These are phyloP conservation scores for Lytechinus variegatus DNA, from an alignment of 35 echinoderm and acorn worm species.

Conservation along the genomic window DNA sequence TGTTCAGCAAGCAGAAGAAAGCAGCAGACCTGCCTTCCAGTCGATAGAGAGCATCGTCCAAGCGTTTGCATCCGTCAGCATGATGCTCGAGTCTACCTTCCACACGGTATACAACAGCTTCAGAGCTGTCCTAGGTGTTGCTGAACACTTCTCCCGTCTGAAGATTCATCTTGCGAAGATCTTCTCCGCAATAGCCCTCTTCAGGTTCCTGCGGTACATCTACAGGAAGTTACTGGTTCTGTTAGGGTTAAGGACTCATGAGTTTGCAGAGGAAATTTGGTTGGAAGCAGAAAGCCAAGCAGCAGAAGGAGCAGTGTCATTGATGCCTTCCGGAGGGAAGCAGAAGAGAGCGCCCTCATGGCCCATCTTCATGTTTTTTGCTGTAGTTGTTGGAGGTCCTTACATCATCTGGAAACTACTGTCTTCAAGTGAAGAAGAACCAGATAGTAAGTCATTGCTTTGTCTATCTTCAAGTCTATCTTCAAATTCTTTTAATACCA, in stretches of 20 bases:
- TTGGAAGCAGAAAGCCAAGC: conserved; percentile 66
- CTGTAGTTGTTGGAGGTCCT: conserved; percentile 90
- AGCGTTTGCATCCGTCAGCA: conserved; percentile 94
- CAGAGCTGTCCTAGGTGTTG: conserved; percentile 88
- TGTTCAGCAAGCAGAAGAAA: conserved; percentile 91
- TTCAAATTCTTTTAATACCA: no score
- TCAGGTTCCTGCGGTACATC: conserved; percentile 81
- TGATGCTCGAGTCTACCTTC: conserved; percentile 98
- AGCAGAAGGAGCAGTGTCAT: background rate
- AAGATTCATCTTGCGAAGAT: conserved; percentile 89
- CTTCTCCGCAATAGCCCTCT: conserved; percentile 79
- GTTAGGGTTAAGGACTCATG: conserved; percentile 60
- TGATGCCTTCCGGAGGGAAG: background rate
- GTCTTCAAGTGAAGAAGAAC: conserved; percentile 66
- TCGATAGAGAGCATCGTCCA: conserved; percentile 98
- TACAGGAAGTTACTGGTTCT: conserved; percentile 70
- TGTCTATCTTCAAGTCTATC: no score
- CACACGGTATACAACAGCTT: conserved; percentile 96
- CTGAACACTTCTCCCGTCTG: conserved; percentile 93
- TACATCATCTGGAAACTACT: conserved; percentile 96
- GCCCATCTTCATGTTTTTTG: conserved; percentile 98
- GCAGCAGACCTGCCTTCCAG: conserved; percentile 92
- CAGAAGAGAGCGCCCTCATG: conserved; percentile 70
- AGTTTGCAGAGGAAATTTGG: conserved; percentile 89
- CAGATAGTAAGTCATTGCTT: background rate